Conservation (phyloP, 1,140 invertebrate species). For the Apis dorsata region DNA sequence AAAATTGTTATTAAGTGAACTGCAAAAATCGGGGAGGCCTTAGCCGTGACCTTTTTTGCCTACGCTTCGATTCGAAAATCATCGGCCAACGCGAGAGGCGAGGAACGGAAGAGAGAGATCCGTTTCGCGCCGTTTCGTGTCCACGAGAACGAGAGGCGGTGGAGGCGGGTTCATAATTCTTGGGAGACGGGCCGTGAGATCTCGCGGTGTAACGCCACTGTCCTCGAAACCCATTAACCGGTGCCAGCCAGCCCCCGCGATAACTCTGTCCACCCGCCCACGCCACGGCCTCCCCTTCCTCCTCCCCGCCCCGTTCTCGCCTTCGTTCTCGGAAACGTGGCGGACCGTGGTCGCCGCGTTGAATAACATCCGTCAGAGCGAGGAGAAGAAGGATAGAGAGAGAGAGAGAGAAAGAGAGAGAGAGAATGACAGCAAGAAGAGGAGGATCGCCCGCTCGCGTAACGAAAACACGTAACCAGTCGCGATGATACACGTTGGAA, state of each 20-base stretch:
- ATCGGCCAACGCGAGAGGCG: conserved; percentile 8
- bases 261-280: conserved; percentile 38
- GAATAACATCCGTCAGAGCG: conserved; percentile 33
- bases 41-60: conserved; percentile 17
- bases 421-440: too few relatives aligned
- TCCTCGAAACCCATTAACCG: conserved; percentile 65
- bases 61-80: conserved; percentile 51
- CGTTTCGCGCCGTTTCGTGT: conserved; percentile 18
- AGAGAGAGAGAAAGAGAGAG: too few relatives aligned
- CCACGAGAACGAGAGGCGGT: conserved; percentile 33
- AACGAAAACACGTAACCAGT: conserved; percentile 8
- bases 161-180: conserved; percentile 48
- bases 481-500: neutral
- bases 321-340: neutral
- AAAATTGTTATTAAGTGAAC: neutral
- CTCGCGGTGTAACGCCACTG: conserved; percentile 59
- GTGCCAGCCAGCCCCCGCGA: conserved; percentile 29
- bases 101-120: conserved; percentile 33
- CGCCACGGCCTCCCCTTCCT: conserved; percentile 4
- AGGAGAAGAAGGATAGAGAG: neutral
- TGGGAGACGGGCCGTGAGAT: conserved; percentile 54
- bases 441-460: conserved; percentile 2
- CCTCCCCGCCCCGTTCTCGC: conserved; percentile 19
- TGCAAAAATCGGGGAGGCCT: neutral
- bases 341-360: conserved; percentile 3